phyloP scores from a whole-genome alignment of 2,113 vertebrate species.

The Gambusia affinis region DNA sequence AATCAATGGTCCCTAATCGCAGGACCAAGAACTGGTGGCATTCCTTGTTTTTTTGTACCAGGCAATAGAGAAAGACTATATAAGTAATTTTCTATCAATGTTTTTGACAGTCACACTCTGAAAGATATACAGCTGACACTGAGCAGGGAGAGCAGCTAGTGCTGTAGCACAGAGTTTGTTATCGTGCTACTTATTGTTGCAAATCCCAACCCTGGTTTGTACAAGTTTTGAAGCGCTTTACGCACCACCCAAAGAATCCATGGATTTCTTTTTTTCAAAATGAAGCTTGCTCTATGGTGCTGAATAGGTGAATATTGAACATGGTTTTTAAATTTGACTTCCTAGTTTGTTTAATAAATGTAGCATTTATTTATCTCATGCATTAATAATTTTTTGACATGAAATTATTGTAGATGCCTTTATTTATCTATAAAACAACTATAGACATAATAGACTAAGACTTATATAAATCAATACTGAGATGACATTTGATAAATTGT shows the following conservation, averaged over 20 bases:
- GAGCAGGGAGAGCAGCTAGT: too few relatives aligned
- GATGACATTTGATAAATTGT: not conserved
- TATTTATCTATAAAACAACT: not conserved
- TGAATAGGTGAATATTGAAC: not conserved
- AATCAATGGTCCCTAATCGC: not conserved
- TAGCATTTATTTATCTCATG: not conserved
- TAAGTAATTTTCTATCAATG: not conserved
- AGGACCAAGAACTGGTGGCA: too few relatives aligned
- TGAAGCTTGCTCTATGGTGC: not conserved
- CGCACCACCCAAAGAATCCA: not conserved
- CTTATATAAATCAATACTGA: too few relatives aligned
- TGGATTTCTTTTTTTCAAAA: not conserved
- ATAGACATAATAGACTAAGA: not conserved
- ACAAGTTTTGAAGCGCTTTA: too few relatives aligned
- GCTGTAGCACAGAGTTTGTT: too few relatives aligned
- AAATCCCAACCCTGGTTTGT: not conserved
- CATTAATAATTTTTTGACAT: not conserved
- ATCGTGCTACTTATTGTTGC: too few relatives aligned
- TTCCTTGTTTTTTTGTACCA: not conserved
- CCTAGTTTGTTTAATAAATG: not conserved
- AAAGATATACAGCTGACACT: too few relatives aligned
- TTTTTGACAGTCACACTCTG: not conserved
- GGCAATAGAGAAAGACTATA: not conserved
- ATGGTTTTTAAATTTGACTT: not conserved
- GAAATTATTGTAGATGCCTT: not conserved